These are phyloP conservation scores for Sceloporus undulatus DNA, from an alignment of 2,113 vertebrate genomes.

Conservation along the genomic window DNA sequence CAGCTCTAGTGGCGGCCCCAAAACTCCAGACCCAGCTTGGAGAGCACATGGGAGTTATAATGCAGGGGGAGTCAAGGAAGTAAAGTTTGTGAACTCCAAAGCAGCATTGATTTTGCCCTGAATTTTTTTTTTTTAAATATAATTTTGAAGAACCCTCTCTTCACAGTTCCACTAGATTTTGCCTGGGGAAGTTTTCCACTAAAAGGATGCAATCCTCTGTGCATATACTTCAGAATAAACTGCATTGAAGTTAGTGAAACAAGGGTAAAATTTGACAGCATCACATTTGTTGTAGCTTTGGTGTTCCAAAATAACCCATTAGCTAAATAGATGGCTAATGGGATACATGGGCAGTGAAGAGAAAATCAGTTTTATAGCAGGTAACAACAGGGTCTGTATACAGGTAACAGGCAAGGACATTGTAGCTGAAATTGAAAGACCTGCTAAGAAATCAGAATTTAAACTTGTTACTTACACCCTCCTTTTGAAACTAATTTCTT, in stretches of 20 bases:
- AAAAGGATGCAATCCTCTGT: neutral
- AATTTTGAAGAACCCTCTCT: too few relatives aligned
- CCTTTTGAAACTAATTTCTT: neutral
- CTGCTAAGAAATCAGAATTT: neutral
- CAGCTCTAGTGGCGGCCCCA: too few relatives aligned
- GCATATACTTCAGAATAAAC: neutral
- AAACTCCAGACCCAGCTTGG: too few relatives aligned
- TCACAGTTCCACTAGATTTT: neutral
- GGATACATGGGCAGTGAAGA: neutral
- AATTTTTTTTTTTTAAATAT: too few relatives aligned
- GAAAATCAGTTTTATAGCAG: neutral
- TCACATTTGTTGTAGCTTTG: neutral
- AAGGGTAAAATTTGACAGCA: neutral
- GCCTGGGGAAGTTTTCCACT: neutral
- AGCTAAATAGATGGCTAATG: too few relatives aligned
- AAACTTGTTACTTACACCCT: neutral
- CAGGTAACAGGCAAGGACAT: neutral
- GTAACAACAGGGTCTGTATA: too few relatives aligned
- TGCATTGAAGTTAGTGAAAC: neutral
- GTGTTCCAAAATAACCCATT: too few relatives aligned
- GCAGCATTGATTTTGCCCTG: too few relatives aligned
- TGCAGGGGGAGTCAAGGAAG: too few relatives aligned
- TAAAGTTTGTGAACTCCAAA: too few relatives aligned
- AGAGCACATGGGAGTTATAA: too few relatives aligned
- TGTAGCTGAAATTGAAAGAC: neutral